Conservation (phyloP, 2,113 vertebrate species). For the Tetraodon nigroviridis region DNA sequence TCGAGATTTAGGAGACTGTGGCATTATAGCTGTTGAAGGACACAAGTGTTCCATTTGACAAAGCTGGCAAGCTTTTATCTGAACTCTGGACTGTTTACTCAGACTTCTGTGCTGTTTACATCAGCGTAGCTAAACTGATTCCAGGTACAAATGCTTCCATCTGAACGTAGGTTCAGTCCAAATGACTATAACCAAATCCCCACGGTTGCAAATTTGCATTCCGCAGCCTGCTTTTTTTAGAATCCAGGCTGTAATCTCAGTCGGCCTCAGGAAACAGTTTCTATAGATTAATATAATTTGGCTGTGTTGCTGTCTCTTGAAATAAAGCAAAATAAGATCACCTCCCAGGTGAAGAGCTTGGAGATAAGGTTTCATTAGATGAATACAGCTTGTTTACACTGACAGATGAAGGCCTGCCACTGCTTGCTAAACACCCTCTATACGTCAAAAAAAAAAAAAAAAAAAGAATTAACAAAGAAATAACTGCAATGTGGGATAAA, state of each 20-base stretch:
- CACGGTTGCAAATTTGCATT: not conserved
- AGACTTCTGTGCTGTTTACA: constrained; percentile 8
- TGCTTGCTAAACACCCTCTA: constrained; percentile 33
- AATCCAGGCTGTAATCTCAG: constrained; percentile 2
- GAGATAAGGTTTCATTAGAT: constrained; percentile 20
- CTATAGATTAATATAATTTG: too few relatives aligned
- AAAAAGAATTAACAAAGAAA: constrained; percentile 52
- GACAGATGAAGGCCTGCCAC: constrained; percentile 43
- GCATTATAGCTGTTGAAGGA: not conserved
- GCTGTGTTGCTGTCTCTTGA: too few relatives aligned
- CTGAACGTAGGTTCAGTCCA: constrained; percentile 12
- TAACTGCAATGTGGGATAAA: constrained; percentile 33
- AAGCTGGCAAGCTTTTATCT: constrained; percentile 6
- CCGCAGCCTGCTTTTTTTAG: constrained; percentile 1
- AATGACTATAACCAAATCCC: constrained; percentile 3
- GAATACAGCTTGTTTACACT: constrained; percentile 35
- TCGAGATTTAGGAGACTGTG: not conserved
- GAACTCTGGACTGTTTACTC: constrained; percentile 37
- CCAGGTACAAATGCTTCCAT: constrained; percentile 6
- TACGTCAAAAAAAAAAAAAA: too few relatives aligned
- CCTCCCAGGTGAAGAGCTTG: constrained; percentile 6
- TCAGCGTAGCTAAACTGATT: not conserved
- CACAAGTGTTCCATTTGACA: not conserved
- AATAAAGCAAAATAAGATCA: constrained; percentile 7
- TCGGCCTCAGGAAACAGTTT: constrained; percentile 8